These are phyloP conservation scores for Scylla paramamosain DNA, from an alignment of 1,140 invertebrate species.

Conservation along the genomic window DNA sequence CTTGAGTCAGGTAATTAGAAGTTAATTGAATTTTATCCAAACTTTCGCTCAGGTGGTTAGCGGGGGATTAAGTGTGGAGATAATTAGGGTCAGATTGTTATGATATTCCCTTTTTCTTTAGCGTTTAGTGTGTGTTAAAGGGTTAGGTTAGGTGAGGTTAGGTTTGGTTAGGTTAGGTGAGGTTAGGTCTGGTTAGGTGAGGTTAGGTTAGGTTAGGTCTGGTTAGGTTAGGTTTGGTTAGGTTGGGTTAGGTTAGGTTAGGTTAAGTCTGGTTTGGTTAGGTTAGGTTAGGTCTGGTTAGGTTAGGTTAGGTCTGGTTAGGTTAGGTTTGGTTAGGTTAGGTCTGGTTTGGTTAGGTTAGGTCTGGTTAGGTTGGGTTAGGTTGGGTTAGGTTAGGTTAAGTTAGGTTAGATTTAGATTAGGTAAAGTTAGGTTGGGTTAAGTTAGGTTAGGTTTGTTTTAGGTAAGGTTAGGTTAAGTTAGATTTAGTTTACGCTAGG, in stretches of 20 bases:
- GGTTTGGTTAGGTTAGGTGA: neutral
- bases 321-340: constrained; percentile 37
- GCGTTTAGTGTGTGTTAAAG: neutral
- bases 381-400: too few relatives aligned
- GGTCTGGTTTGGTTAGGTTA: too few relatives aligned
- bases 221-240: constrained; percentile 53
- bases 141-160: neutral
- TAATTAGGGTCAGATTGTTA: too few relatives aligned
- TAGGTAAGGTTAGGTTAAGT: too few relatives aligned
- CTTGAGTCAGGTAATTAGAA: neutral
- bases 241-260: neutral
- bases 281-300: constrained; percentile 30
- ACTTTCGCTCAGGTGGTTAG: neutral
- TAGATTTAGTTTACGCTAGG: too few relatives aligned
- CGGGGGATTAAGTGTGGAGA: neutral
- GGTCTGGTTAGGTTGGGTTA: too few relatives aligned
- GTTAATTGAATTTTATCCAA: neutral
- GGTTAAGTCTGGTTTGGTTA: too few relatives aligned
- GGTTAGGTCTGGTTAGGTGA: constrained; percentile 5
- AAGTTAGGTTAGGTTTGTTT: too few relatives aligned
- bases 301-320: constrained; percentile 38
- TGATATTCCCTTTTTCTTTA: neutral
- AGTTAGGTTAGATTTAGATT: too few relatives aligned
- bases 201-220: constrained; percentile 34
- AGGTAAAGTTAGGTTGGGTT: too few relatives aligned